Percentiles rank a stretch among this genome's conserved stretches.
Conservation (phyloP, 2,113 vertebrate genomes). For the Genyomyrus donnyi region DNA sequence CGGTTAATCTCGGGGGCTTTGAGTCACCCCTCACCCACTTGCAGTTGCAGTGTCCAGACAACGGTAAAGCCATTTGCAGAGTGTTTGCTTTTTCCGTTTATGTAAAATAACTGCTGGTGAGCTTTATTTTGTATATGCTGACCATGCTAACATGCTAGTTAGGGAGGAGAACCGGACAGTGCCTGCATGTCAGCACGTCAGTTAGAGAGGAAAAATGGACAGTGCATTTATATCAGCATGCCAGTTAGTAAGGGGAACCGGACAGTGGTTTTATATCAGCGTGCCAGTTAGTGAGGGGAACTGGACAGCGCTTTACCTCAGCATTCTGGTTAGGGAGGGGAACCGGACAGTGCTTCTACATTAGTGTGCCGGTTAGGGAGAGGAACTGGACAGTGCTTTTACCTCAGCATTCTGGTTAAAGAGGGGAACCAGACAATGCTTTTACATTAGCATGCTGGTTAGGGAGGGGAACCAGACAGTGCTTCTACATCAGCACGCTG, state of each 20-base stretch:
- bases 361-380: neutral
- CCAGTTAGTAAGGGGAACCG: neutral
- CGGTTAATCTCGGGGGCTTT: conserved; percentile 43
- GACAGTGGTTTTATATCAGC: neutral
- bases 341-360: neutral
- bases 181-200: conserved; percentile 34
- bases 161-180: conserved; percentile 24
- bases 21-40: conserved; percentile 24
- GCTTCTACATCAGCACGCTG: conserved; percentile 35
- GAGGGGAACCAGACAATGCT: conserved; percentile 32
- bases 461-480: conserved; percentile 22
- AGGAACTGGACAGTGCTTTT: conserved; percentile 36
- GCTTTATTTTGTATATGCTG: neutral
- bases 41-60: neutral
- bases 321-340: neutral
- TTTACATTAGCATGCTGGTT: conserved; percentile 32
- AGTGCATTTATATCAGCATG: conserved; percentile 40
- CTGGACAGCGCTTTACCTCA: too few relatives aligned
- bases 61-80: neutral
- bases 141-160: neutral
- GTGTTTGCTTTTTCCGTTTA: conserved; percentile 22
- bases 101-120: conserved; percentile 9
- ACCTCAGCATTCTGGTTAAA: conserved; percentile 27
- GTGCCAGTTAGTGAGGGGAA: neutral
- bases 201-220: conserved; percentile 18